Conservation (phyloP, 1,140 invertebrate genomes). For the Chrysoperla carnea region DNA sequence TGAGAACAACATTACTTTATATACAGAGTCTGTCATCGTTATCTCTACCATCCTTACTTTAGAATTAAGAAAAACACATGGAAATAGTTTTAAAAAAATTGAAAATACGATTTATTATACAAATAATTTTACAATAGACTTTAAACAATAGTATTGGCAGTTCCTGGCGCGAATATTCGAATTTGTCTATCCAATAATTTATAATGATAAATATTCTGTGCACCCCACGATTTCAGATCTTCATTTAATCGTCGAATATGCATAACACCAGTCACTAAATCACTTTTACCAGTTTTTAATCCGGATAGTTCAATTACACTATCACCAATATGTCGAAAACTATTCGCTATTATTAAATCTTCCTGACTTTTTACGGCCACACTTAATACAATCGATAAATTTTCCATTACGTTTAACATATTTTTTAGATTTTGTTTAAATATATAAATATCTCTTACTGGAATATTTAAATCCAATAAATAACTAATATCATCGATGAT, state of each 20-base stretch:
- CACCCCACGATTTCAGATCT: constrained; percentile 13
- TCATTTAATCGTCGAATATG: constrained; percentile 27
- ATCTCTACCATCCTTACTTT: too few relatives aligned
- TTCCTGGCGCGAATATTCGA: constrained; percentile 45
- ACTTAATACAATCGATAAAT: constrained; percentile 21
- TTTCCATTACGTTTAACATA: constrained; percentile 17
- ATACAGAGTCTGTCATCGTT: too few relatives aligned
- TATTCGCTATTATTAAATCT: constrained; percentile 31
- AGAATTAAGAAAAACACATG: too few relatives aligned
- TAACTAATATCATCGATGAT: background rate
- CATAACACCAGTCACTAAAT: constrained; percentile 46
- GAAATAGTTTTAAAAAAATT: too few relatives aligned
- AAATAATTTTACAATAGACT: too few relatives aligned
- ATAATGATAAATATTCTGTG: constrained; percentile 35
- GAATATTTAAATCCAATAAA: constrained; percentile 15
- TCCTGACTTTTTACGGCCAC: constrained; percentile 33
- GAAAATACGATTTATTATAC: too few relatives aligned
- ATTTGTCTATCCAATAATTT: constrained; percentile 53
- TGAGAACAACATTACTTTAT: too few relatives aligned
- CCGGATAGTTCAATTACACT: constrained; percentile 39
- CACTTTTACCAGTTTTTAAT: constrained; percentile 43
- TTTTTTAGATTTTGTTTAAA: constrained; percentile 18
- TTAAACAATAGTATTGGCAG: constrained; percentile 4
- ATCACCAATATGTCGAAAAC: constrained; percentile 38
- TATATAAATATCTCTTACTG: constrained; percentile 17